Base-by-base conservation (phyloP, 2,797 vertebrate species). In the Peromyscus nudipes region DNA sequence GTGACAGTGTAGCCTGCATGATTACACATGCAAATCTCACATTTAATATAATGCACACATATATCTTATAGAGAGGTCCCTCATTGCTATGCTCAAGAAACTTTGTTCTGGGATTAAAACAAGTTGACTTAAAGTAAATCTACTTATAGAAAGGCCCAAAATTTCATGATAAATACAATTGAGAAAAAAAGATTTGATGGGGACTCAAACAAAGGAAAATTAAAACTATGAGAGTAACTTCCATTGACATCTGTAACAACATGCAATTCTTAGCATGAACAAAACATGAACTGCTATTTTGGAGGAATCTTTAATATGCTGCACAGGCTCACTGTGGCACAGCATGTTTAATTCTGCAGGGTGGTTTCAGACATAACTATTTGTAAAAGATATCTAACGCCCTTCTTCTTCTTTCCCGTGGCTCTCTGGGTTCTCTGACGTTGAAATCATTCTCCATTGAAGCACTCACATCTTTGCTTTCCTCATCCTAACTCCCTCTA, bases 251-350 rank as follows among this genome's bases (percentile, higher is more conserved):
- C 69, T 83, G 43, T 12, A 62, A 93, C 37, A 91, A 82, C 7
- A 1, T 29, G 19, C 6, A 91, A 81, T 43, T 85, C 55, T 95
- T 65, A 86, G 77, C 73, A 73, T 43, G 27, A 79, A 83, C 21
- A 52, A 65, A 92, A 71, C 93, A 19, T 40, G 6, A 93, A 65
- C 40, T 93, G 27, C 34, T 16, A 40, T 67, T 69, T 16, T 16
- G 52, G 16, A 52, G 94, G 65, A 91, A 43, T 60, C 95, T 96
- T 96, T 49, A 91, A 49, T 73, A 85, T 81, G 89, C 82, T 76
- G 60, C 43, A 95, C 13, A 76, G 84, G 55, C 12, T 91, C 34
- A 79, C 86, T 84, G 79, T 69, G 67, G 81, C 1, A 69, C 0
- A 0, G 65, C 46, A 92, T 43, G 92, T 79, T 90, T 92, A 88